Evolutionary conservation across 1,140 invertebrate species (phyloP).

Genomic region (Idris sp.): DNA sequence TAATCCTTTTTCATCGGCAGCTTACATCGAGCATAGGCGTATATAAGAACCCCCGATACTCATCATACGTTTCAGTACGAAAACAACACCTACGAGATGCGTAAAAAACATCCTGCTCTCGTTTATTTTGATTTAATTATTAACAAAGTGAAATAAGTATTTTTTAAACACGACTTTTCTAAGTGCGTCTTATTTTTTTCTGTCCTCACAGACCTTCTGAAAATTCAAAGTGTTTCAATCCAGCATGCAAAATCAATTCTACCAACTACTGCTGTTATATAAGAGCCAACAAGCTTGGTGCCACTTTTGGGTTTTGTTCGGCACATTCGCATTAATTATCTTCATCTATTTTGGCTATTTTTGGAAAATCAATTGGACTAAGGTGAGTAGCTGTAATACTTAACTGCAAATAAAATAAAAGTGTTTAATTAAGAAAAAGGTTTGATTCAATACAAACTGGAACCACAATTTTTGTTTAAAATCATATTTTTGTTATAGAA

Average conservation of each 20-base stretch:
- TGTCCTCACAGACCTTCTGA: constrained; percentile 19
- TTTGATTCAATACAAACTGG: not conserved
- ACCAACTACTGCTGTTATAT: constrained; percentile 32
- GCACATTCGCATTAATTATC: constrained; percentile 38
- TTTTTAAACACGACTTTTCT: too few species aligned
- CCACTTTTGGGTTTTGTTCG: constrained; percentile 29
- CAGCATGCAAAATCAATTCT: constrained; percentile 37
- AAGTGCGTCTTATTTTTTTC: not conserved
- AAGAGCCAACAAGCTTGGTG: constrained; percentile 28
- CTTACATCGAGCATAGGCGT: too few species aligned
- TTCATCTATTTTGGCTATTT: constrained; percentile 67
- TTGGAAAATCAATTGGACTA: constrained; percentile 72
- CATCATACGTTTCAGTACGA: constrained; percentile 41
- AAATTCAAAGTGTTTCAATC: constrained; percentile 9
- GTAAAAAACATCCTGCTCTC: too few species aligned
- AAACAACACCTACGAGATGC: not conserved
- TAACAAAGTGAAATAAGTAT: too few species aligned
- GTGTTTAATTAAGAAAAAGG: not conserved
- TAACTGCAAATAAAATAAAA: too few species aligned
- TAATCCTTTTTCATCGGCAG: constrained; percentile 36
- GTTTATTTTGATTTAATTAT: too few species aligned
- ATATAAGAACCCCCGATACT: constrained; percentile 50
- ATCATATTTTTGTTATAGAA: too few species aligned
- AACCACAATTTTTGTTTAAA: too few species aligned
- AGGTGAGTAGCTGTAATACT: too few species aligned